Evolutionary conservation across 2,797 vertebrate species (phyloP), one percentile per base, ranked within the genome.

Genomic region (Allobates femoralis): DNA sequence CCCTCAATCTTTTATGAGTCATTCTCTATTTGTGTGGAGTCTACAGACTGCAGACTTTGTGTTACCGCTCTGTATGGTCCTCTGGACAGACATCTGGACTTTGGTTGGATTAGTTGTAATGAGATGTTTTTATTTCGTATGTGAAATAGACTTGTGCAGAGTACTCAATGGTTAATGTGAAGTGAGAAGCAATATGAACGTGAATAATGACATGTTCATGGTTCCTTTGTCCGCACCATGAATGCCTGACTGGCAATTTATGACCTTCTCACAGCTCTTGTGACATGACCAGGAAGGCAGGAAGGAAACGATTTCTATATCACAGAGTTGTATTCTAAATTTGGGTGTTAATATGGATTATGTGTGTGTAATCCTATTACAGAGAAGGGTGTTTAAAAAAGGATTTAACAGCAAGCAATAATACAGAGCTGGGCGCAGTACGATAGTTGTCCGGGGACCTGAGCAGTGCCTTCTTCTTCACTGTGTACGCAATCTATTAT

Each of bases 371-470:
- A 90, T 90, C 80, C 89, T 88, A 83, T 84, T 76, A 89, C 85
- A 82, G 88, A 90, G 86, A 83, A 83, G 77, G 0, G n/a, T 77
- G 86, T 92, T 90, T 89, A 90, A 90, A 84, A 62, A 79, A 78
- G 60, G 86, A 50, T 89, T 90, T 90, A 85, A 87, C 56, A 67
- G 87, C 10, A 7, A 88, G 88, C 69, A 90, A 78, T 75, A 85
- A 91, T 81, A 87, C 87, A 88, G 18, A 58, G 76, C 64, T 88
- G 89, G 81, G 87, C 89, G 90, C 90, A 85, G 67, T 87, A 88
- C 79, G 79, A 83, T 15, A 86, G 90, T 88, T 88, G 88, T 87
- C 8, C 74, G 85, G 82, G 58, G 71, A 10, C 30, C 69, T 34
- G 69, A 71, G 58, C 50, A 23, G 62, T 46, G 53, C 71, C 80